phyloP scores from a whole-genome alignment of 1,140 invertebrate species.

The Dendrolimus kikuchii region DNA sequence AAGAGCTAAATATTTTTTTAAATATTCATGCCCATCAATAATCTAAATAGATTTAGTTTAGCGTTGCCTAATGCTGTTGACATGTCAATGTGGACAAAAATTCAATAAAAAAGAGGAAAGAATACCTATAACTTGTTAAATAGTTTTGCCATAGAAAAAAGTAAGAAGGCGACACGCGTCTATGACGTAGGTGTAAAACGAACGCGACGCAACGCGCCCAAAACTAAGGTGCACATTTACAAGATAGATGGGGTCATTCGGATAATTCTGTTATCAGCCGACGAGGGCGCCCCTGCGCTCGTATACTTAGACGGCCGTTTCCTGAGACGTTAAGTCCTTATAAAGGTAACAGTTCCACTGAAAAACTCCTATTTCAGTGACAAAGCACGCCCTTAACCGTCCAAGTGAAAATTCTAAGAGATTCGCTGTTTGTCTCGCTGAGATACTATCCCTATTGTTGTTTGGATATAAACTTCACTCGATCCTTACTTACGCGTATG shows the following conservation, averaged over 20 bases:
- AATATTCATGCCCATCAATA: no score
- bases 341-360: constrained; percentile 65
- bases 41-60: no score
- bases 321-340: constrained; percentile 65
- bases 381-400: constrained; percentile 48
- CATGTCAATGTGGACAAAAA: no score
- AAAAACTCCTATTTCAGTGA: constrained; percentile 65
- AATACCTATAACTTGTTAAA: no score
- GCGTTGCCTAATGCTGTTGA: no score
- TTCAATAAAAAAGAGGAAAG: no score
- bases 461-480: constrained; percentile 18
- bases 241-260: constrained; percentile 72
- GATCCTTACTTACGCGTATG: constrained; percentile 22
- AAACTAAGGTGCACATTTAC: constrained; percentile 73
- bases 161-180: no score
- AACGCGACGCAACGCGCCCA: constrained; percentile 36
- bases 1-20: no score
- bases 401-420: constrained; percentile 55
- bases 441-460: constrained; percentile 29
- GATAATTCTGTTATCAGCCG: constrained; percentile 73
- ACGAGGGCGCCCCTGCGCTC: constrained; percentile 51
- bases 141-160: no score
- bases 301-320: constrained; percentile 65
- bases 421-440: constrained; percentile 34
- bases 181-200: constrained; percentile 11